Conservation (phyloP, 2,113 vertebrate species). For the Etheostoma cragini region DNA sequence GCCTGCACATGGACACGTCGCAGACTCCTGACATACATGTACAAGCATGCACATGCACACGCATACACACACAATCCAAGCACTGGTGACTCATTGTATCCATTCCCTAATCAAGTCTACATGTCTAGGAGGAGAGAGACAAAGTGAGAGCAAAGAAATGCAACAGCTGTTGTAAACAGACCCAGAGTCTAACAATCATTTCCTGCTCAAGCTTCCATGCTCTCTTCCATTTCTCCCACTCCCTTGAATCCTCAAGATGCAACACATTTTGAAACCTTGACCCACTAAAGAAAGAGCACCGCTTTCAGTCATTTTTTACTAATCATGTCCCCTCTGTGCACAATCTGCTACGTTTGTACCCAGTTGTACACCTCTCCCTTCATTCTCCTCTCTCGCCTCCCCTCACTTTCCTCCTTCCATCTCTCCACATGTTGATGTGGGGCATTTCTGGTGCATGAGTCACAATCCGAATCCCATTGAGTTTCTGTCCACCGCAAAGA, state of each 20-base stretch:
- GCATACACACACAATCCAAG: slow-evolving; percentile 63
- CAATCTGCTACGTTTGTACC: slow-evolving; percentile 28
- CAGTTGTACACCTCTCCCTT: slow-evolving; percentile 43
- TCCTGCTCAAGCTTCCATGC: slow-evolving; percentile 48
- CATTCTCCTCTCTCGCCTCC: slow-evolving; percentile 4
- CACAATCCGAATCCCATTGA: slow-evolving; percentile 74
- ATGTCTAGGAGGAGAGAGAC: slow-evolving; percentile 49
- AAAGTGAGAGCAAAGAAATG: slow-evolving; percentile 50
- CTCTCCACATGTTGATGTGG: slow-evolving; percentile 76
- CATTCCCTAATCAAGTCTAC: slow-evolving; percentile 74
- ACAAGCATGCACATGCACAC: slow-evolving; percentile 40
- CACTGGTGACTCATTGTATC: slow-evolving; percentile 77
- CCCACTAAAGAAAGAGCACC: slow-evolving; percentile 27
- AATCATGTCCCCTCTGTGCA: slow-evolving; percentile 14
- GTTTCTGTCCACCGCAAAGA: slow-evolving; percentile 72
- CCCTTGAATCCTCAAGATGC: slow-evolving; percentile 13
- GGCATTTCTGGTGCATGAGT: slow-evolving; percentile 79
- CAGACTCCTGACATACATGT: slow-evolving; percentile 25
- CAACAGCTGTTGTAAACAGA: slow-evolving; percentile 82
- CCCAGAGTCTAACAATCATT: slow-evolving; percentile 55
- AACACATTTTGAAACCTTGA: slow-evolving; percentile 49
- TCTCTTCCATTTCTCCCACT: slow-evolving; percentile 24
- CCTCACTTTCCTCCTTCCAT: slow-evolving; percentile 53
- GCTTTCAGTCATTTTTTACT: slow-evolving; percentile 25
- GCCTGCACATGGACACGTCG: background rate